Base-by-base conservation (phyloP, 2,797 vertebrate species). In the Pangasius macronema region DNA sequence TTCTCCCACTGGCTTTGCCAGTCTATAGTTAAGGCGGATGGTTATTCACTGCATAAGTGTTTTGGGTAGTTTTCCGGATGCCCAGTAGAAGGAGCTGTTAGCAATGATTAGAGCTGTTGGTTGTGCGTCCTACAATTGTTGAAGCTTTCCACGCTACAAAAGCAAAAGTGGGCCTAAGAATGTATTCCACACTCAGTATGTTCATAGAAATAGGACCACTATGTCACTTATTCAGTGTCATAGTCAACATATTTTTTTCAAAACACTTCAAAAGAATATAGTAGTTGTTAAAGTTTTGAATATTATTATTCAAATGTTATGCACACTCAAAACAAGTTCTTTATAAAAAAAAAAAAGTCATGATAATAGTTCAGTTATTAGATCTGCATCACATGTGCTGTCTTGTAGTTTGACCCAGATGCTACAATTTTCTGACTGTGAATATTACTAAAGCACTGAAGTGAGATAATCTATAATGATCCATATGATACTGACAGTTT, bases 81-180 rank as follows among this genome's bases (percentile, higher is more conserved):
- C 30, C 94, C 96, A 93, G 94, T 95, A 96, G 95, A 93, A 93
- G 95, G 95, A 91, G 92, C 95, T 95, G 93, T 95, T 94, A 95
- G 87, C 95, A 96, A 93, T 85, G 92, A 55, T 88, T 93, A 93
- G 65, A 89, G 39, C 42, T 24, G 11, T 22, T 75, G 81, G 75
- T 73, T 61, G 85, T 27, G 22, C 57, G n/a, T 51, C n/a, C 65
- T 18, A 24, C 36, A 77, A 82, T 82, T 39, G 5, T 46, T 84
- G 83, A 79, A 79, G 18, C 68, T 83, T 87, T 86, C 79, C 86
- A 84, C 59, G n/a, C 13, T 82, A 30, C 18, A 67, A 51, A 83
- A 84, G 68, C 67, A 83, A 59, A 77, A 73, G 13, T 51, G 72
- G 70, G 87, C 30, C 86, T 82, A 51, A 13, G 39, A 73, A 84